Evolutionary conservation across 2,888 invertebrate species (phyloP).

Genomic region (Coecobrya sp.): DNA sequence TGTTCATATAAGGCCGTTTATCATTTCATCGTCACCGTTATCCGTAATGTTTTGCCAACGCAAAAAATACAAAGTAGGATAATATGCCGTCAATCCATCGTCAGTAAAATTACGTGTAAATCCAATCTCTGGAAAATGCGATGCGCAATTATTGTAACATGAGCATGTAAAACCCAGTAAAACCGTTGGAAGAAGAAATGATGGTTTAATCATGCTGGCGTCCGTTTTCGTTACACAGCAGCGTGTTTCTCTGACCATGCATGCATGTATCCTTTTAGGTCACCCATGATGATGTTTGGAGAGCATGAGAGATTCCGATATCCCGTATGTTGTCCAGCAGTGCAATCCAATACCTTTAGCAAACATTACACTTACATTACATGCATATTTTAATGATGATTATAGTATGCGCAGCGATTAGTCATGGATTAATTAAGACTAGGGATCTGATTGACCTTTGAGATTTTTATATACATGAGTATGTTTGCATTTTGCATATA

Average conservation of each 20-base stretch:
- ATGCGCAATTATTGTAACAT: too few species aligned
- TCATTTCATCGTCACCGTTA: too few species aligned
- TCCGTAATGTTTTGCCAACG: too few species aligned
- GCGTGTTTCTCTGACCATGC: neutral
- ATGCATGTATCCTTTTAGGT: neutral
- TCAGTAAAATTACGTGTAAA: too few species aligned
- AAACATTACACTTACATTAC: neutral
- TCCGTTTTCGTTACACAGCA: neutral
- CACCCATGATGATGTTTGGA: neutral
- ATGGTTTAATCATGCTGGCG: neutral
- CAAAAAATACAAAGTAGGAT: too few species aligned
- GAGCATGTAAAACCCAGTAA: too few species aligned
- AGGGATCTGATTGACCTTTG: conserved; percentile 17
- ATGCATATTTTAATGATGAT: neutral
- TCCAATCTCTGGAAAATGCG: too few species aligned
- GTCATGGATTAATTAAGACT: conserved; percentile 46
- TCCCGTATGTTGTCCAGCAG: neutral
- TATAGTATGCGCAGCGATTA: neutral
- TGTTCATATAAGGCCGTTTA: too few species aligned
- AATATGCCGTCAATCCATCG: too few species aligned
- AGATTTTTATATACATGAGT: conserved; percentile 23
- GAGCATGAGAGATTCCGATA: neutral
- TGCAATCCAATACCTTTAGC: neutral
- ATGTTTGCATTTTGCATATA: too few species aligned
- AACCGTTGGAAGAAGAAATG: too few species aligned